Evolutionary conservation across 2,113 vertebrate genomes (phyloP), one percentile per base, ranked within the genome.

Genomic region (Dipodomys spectabilis): DNA sequence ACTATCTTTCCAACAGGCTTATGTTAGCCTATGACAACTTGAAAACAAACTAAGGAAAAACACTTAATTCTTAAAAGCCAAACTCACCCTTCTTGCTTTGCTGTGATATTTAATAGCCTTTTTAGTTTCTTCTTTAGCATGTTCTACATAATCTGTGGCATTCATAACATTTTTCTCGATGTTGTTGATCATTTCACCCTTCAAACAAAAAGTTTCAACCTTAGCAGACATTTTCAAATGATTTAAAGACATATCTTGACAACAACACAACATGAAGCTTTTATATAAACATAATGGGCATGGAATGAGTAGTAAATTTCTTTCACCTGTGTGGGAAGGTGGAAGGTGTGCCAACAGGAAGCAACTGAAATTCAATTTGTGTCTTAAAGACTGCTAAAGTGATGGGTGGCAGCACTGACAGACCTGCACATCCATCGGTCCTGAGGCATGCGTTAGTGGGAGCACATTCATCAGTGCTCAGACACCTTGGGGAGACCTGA

Each of bases 111-210:
- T 98, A 77, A 99, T 97, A 8, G 99, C 99, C 93, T 99, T 99
- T 95, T 99, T 99, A 2, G 99, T 99, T 94, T 99, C 99, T 68
- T 99, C 99, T 88, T 99, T 99, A 22, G 99, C 99, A 0, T 98
- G 98, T 12, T 97, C 98, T 53, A 99, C 98, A 0, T 99, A 99
- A 86, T 99, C 99, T 0, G 97, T 94, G 0, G 99, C 99, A 20
- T 98, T 99, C 96, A 97, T 98, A 20, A 99, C 98, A 0, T 99
- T 99, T 45, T 98, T 99, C 93, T 99, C 99, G 72, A 99, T 99
- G 98, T 99, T 99, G 98, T 99, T 99, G 82, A 99, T 98, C 99
- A 99, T 99, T 67, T 99, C 99, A 2, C 99, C 99, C 99, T 99
- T 92, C 39, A 98, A 95, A 98, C 1, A 62, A 19, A 84, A 92